Percentiles rank a stretch among this genome's conserved stretches.
Conservation (phyloP, 2,113 vertebrate species). For the Peromyscus leucopus region DNA sequence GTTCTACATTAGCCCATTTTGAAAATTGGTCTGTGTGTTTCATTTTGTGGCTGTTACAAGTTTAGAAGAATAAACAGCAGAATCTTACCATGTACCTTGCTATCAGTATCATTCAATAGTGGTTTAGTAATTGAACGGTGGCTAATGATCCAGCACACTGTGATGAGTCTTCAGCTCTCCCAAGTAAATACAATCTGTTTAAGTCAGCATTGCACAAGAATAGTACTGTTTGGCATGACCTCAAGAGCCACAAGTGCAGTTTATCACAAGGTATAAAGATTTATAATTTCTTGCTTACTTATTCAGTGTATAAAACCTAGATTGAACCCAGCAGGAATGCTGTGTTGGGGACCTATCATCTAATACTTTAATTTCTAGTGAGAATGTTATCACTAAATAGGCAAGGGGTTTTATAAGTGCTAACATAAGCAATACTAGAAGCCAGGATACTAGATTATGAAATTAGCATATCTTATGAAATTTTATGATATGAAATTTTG, state of each 20-base stretch:
- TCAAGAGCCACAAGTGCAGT: neutral
- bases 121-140: conserved; percentile 54
- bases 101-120: conserved; percentile 46
- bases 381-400: neutral
- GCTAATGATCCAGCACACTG: conserved; percentile 16
- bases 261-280: conserved; percentile 42
- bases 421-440: neutral
- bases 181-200: conserved; percentile 66
- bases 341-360: neutral
- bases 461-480: neutral
- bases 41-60: conserved; percentile 51
- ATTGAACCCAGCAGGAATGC: neutral
- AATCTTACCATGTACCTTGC: neutral
- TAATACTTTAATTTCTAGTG: neutral
- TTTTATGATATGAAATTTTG: neutral
- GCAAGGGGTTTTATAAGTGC: neutral
- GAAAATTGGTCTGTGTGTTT: conserved; percentile 52
- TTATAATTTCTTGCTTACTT: conserved; percentile 15
- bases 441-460: neutral
- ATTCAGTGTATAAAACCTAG: neutral
- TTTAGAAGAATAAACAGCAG: conserved; percentile 48
- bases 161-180: conserved; percentile 47
- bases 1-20: conserved; percentile 25
- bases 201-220: conserved; percentile 59
- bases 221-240: conserved; percentile 7